Evolutionary conservation across 1,140 invertebrate genomes (phyloP), one percentile per base, ranked within the genome.

Genomic region (Phymorhynchus buccinoides): DNA sequence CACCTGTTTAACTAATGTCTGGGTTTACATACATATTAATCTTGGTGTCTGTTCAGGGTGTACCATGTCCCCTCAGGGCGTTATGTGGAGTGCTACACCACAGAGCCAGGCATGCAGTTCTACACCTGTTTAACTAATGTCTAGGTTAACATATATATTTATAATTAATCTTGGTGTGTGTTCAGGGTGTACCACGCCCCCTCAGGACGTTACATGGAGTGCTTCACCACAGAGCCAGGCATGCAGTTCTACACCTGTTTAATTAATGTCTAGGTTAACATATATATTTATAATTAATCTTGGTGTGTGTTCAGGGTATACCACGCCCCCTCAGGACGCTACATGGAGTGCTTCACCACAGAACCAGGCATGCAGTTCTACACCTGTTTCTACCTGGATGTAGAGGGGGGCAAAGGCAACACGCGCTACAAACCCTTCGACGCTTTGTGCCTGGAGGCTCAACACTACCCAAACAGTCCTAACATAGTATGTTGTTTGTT

Each of bases 331-430:
- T 95, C 95, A 84, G 97, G 97, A 9, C 95, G 97, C 85, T 94
- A 85, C 22, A 77, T 98, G 79, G 96, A 97, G 90, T 94, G 98
- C 0, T 95, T 95, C 87, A 96, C 96, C 4, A 96, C 97, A 93
- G 97, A 98, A 90, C 97, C 97, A 0, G 97, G 97, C 9, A 95
- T 98, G 16, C 97, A 98, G 90, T 96, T 99, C 88, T 99, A 99
- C 90, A 98, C 97, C 0, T 93, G 95, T 0, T 97, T 97, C 91
- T 96, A 94, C 90, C 92, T 98, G 14, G 77, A 90, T 35, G 83
- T 83, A 39, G 52, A 88, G 0, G 96, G 96, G 0, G 97, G 97
- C 2, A 98, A 98, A 94, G 92, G 93, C 0, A 95, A 95, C 14
- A 93, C 93, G 0, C 90, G 92, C 0, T 98, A 98, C 90, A 94